These are phyloP conservation scores for Montifringilla adamsi DNA, from an alignment of 2,113 vertebrate genomes.

Conservation along the genomic window DNA sequence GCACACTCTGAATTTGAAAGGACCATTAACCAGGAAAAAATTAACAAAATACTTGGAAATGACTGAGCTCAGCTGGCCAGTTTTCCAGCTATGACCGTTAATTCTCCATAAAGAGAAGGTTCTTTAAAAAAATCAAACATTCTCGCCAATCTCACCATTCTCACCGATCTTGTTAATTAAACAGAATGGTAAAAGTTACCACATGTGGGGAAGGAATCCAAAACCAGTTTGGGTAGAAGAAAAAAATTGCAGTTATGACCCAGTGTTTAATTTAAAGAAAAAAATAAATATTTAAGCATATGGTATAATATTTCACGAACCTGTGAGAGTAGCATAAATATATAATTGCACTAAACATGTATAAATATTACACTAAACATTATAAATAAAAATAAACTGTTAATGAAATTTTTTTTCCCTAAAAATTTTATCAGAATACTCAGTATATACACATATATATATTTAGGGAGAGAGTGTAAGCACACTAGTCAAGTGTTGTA, in stretches of 20 bases:
- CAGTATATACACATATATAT: background rate
- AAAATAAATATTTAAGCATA: background rate
- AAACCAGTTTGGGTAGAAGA: background rate
- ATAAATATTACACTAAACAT: too few species aligned
- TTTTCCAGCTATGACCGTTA: slow-evolving; percentile 34
- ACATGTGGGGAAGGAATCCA: background rate
- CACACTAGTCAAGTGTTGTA: background rate
- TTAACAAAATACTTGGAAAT: slow-evolving; percentile 37
- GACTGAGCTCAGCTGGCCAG: background rate
- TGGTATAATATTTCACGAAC: background rate
- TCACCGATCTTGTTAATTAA: slow-evolving; percentile 11
- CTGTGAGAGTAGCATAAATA: background rate
- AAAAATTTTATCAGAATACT: background rate
- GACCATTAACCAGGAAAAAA: slow-evolving; percentile 41
- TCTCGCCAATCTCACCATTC: background rate
- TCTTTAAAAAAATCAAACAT: background rate
- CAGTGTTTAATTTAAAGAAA: background rate
- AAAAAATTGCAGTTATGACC: background rate
- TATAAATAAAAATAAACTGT: background rate
- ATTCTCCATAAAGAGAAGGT: slow-evolving; percentile 7
- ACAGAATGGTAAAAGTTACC: background rate
- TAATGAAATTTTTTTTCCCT: background rate
- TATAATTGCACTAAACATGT: background rate
- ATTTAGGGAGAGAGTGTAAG: background rate
- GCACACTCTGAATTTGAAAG: slow-evolving; percentile 37